A percentile compares a stretch with the other conserved stretches of the same genome.
phyloP scores from a whole-genome alignment of 2,113 vertebrate genomes.

The Campylorhamphus procurvoides region DNA sequence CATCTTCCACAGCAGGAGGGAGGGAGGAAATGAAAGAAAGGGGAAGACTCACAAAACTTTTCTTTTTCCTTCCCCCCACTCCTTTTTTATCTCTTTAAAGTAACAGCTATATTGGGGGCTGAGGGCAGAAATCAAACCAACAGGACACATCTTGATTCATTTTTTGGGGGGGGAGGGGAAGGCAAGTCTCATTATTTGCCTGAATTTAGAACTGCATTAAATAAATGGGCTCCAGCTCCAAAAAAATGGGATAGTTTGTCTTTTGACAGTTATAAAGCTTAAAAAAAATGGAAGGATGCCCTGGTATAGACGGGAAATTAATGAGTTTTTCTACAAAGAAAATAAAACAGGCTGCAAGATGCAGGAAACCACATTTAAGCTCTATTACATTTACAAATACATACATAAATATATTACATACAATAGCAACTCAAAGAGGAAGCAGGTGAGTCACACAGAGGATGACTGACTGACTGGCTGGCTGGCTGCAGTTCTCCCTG shows the following conservation, averaged over 20 bases:
- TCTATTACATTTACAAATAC: slow-evolving; percentile 83
- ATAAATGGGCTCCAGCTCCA: not conserved
- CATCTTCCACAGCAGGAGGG: not conserved
- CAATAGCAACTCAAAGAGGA: slow-evolving; percentile 75
- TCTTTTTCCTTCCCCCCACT: not conserved
- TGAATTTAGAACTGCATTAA: slow-evolving; percentile 27
- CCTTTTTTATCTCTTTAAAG: not conserved
- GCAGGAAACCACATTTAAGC: slow-evolving; percentile 68
- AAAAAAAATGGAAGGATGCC: not conserved
- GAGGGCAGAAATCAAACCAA: not conserved
- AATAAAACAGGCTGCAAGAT: slow-evolving; percentile 52
- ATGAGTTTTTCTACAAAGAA: slow-evolving; percentile 53
- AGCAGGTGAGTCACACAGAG: slow-evolving; percentile 53
- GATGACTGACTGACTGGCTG: not conserved
- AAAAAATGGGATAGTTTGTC: not conserved
- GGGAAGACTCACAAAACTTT: not conserved
- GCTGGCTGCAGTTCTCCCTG: slow-evolving; percentile 54
- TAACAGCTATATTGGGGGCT: not conserved
- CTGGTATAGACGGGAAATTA: not conserved
- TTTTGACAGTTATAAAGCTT: not conserved
- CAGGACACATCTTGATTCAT: not conserved
- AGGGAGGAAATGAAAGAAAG: not conserved
- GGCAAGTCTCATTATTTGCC: not conserved
- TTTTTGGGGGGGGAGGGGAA: not conserved
- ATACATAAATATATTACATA: slow-evolving; percentile 89